Evolutionary conservation across 2,113 vertebrate genomes (phyloP).

Genomic region (Orthochromis malagaraziensis): DNA sequence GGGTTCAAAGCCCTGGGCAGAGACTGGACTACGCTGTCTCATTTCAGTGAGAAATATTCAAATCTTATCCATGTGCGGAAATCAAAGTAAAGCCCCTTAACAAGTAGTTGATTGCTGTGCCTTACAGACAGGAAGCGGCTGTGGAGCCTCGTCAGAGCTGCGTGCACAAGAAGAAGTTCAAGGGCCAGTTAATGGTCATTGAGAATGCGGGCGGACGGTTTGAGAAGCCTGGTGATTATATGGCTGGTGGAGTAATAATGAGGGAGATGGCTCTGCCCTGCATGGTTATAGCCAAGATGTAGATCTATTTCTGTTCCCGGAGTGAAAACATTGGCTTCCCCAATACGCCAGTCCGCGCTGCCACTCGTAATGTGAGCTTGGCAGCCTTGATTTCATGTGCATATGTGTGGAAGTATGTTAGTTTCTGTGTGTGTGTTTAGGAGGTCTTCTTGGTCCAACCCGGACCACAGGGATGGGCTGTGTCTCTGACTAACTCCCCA

Average conservation of each 20-base stretch:
- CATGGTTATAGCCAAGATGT: slow-evolving; percentile 20
- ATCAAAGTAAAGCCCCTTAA: slow-evolving; percentile 69
- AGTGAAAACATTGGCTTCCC: slow-evolving; percentile 40
- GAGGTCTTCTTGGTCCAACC: slow-evolving; percentile 43
- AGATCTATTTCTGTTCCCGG: slow-evolving; percentile 40
- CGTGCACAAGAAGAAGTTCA: slow-evolving; percentile 52
- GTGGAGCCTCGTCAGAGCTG: slow-evolving; percentile 30
- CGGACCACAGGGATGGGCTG: slow-evolving; percentile 50
- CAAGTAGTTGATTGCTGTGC: slow-evolving; percentile 62
- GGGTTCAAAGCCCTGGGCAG: slow-evolving; percentile 71
- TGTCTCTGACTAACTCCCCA: slow-evolving; percentile 57
- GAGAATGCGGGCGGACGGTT: slow-evolving; percentile 31
- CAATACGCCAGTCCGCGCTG: neutral
- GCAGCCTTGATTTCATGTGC: neutral
- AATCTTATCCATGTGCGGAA: slow-evolving; percentile 65
- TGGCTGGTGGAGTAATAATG: slow-evolving; percentile 57
- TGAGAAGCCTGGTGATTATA: slow-evolving; percentile 49
- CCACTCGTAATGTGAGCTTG: slow-evolving; percentile 28
- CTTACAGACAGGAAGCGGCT: slow-evolving; percentile 51
- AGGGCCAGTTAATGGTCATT: slow-evolving; percentile 65
- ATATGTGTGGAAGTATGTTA: neutral
- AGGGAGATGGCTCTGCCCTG: slow-evolving; percentile 36
- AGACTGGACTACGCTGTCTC: slow-evolving; percentile 67
- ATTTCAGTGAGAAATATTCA: slow-evolving; percentile 75
- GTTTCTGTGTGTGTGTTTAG: slow-evolving; percentile 30